Evolutionary conservation across 2,888 invertebrate genomes (phyloP), one percentile per base, ranked within the genome.

Genomic region (Yponomeuta evonymella): DNA sequence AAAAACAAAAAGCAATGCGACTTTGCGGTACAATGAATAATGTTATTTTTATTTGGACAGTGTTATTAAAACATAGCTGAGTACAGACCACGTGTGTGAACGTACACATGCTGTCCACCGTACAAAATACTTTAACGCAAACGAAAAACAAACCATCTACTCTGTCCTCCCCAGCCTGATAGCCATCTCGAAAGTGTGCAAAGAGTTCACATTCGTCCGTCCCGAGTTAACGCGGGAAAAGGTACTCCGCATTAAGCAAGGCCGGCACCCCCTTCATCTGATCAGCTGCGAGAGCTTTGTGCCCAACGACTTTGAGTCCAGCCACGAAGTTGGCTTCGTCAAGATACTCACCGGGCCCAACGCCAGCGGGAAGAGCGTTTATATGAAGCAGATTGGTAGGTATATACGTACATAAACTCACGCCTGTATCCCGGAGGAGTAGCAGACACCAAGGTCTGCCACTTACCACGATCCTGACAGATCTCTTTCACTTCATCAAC

Each of bases 351-450:
- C 97, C 0, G 98, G 98, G 0, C 97, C 98, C 0, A 98, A 98
- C 85, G 95, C 97, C 1, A 96, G 97, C 79, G 98, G 98, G 2
- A 99, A 98, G 87, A 98, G 97, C 73, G 95, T 98, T 48, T 98
- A 97, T 84, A 92, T 98, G 80, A 98, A 98, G 86, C 97, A 98
- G 90, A 89, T 93, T 88, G 90, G 90, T 89, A 70, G 80, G 79
- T 67, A 30, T 1, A 5, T 2, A 5, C 36, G 1, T 23, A 23
- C 23, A 23, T 23, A 23, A 23, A 23, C 23, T 23, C 23, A 23
- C 23, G 23, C 23, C 23, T 23, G 23, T 23, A 23, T 23, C 23
- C 23, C 23, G 23, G 23, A 23, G 23, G 23, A 23, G 23, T 23
- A 23, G 23, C 23, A 23, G 23, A 23, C 23, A 23, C 23, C 23